These are phyloP conservation scores for Neosilurus hyrtlii DNA, from an alignment of 2,797 vertebrate genomes.

Conservation along the genomic window DNA sequence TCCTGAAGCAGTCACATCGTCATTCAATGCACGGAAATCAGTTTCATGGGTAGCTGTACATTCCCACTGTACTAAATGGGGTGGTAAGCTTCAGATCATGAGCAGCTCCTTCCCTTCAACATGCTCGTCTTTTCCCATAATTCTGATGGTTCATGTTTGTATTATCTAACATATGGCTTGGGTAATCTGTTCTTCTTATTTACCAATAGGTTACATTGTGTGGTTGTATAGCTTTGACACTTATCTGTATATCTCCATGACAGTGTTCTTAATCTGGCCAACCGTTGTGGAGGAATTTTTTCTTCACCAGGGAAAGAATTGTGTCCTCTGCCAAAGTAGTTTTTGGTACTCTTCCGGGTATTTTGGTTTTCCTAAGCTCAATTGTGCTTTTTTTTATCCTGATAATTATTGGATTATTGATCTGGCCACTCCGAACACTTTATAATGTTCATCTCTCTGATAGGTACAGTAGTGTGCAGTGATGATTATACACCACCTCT, in stretches of 20 bases:
- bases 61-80: neutral
- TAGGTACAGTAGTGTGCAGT: too few relatives aligned
- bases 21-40: neutral
- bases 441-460: too few relatives aligned
- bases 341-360: neutral
- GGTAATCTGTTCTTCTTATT: neutral
- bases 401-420: too few relatives aligned
- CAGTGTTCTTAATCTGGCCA: neutral
- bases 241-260: neutral
- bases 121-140: neutral
- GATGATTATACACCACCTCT: too few relatives aligned
- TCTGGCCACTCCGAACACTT: too few relatives aligned
- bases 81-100: neutral
- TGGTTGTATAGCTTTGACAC: neutral
- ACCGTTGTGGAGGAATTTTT: neutral
- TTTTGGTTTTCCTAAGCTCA: neutral
- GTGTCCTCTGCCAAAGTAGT: neutral
- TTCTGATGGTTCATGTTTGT: neutral
- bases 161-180: neutral
- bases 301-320: neutral
- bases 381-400: neutral
- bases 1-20: neutral
- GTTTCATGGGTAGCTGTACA: neutral
- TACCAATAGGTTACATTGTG: neutral
- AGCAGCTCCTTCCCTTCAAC: neutral